A percentile compares a stretch with the other conserved stretches of the same genome.
phyloP scores from a whole-genome alignment of 1,140 invertebrate genomes.

The Aphelenchoides besseyi region DNA sequence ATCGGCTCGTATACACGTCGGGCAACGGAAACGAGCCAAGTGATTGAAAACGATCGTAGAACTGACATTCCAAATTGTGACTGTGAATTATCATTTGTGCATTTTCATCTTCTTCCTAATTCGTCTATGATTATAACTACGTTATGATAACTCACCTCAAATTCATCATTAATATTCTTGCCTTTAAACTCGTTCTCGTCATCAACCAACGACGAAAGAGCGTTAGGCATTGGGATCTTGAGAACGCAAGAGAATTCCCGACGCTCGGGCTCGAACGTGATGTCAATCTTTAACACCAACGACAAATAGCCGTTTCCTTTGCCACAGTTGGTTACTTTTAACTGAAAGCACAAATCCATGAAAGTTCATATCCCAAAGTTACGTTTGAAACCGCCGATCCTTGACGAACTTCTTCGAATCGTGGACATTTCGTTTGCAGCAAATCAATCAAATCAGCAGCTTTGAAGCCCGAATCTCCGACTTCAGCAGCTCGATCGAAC shows the following conservation, averaged over 20 bases:
- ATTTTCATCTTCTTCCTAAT: constrained; percentile 7
- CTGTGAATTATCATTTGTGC: not conserved
- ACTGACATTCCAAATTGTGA: constrained; percentile 11
- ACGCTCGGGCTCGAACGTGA: not conserved
- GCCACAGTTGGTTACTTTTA: not conserved
- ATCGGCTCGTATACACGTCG: not conserved
- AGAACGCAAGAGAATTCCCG: not conserved
- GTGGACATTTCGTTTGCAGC: not conserved
- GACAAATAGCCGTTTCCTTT: constrained; percentile 8
- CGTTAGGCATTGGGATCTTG: constrained; percentile 1
- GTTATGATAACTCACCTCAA: too few species aligned
- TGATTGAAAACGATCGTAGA: not conserved
- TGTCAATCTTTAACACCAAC: not conserved
- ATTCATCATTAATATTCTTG: too few species aligned
- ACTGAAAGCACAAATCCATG: not conserved
- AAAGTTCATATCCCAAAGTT: not conserved
- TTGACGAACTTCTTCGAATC: not conserved
- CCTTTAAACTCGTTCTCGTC: too few species aligned
- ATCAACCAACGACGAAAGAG: not conserved
- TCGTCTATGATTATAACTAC: not conserved
- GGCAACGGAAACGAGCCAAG: not conserved
- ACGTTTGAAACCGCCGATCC: not conserved
- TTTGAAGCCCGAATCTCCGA: not conserved
- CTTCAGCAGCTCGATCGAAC: not conserved
- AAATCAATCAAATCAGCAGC: not conserved